phyloP scores from a whole-genome alignment of 2,888 invertebrate genomes.

The Molanna angustata region DNA sequence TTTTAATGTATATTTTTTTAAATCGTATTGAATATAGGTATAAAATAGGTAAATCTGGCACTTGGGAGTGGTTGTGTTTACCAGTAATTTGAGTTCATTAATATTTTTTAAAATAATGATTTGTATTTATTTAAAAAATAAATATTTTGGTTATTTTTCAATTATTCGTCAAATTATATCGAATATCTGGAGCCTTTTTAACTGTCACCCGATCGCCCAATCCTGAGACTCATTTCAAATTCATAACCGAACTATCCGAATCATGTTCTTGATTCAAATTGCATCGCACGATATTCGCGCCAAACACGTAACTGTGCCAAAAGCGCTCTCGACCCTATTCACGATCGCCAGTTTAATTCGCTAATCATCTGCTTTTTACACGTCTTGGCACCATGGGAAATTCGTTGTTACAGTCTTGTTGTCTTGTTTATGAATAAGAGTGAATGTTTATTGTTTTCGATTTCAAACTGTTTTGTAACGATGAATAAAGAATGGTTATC shows the following conservation, averaged over 20 bases:
- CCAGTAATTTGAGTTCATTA: too few relatives aligned
- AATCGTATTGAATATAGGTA: too few relatives aligned
- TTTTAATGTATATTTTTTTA: too few relatives aligned
- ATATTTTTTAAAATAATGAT: too few relatives aligned
- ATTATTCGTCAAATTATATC: too few relatives aligned
- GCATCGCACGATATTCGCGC: constrained; percentile 29
- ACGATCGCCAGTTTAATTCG: constrained; percentile 21
- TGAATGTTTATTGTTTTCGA: constrained; percentile 28
- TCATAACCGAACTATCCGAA: constrained; percentile 23
- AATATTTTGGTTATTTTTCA: too few relatives aligned
- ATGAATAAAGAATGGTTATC: too few relatives aligned
- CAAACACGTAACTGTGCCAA: constrained; percentile 31
- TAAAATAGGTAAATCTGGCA: too few relatives aligned
- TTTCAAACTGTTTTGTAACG: constrained; percentile 17
- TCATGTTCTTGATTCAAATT: constrained; percentile 29
- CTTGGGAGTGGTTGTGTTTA: too few relatives aligned
- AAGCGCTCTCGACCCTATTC: constrained; percentile 26
- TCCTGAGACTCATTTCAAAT: constrained; percentile 26
- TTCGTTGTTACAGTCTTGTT: constrained; percentile 12
- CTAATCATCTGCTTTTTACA: constrained; percentile 20
- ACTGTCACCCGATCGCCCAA: constrained; percentile 29
- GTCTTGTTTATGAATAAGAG: constrained; percentile 22
- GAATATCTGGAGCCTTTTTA: constrained; percentile 2
- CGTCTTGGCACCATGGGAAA: constrained; percentile 13
- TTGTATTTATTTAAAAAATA: too few relatives aligned